Evolutionary conservation across 1,140 invertebrate genomes (phyloP).

Genomic region (Heliothis subflexa): DNA sequence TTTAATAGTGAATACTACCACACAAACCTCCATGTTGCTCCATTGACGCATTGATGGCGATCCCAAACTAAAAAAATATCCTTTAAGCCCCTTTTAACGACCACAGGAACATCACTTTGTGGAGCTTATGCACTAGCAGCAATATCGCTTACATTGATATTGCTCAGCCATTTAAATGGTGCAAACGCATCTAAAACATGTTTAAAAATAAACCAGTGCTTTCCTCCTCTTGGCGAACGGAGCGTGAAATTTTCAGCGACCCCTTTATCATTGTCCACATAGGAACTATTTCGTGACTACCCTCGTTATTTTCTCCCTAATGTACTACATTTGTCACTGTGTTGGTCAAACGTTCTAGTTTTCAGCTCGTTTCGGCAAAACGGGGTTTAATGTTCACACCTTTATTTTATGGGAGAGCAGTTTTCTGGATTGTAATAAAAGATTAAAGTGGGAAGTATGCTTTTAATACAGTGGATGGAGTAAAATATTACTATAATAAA

Average conservation of each 20-base stretch:
- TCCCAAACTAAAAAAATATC: too few species aligned
- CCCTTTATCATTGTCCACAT: constrained; percentile 43
- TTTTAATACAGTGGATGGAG: neutral
- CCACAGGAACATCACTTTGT: neutral
- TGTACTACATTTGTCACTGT: constrained; percentile 45
- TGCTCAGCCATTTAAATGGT: neutral
- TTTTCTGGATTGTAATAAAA: neutral
- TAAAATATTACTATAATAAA: neutral
- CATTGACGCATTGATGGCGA: too few species aligned
- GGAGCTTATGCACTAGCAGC: neutral
- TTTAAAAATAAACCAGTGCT: constrained; percentile 20
- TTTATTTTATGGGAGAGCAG: constrained; percentile 19
- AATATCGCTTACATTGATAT: neutral
- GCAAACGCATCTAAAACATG: constrained; percentile 4
- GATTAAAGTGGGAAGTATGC: neutral
- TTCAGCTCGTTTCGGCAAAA: constrained; percentile 35
- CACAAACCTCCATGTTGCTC: too few species aligned
- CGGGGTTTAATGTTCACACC: constrained; percentile 34
- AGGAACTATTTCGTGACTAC: constrained; percentile 45
- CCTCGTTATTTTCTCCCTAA: constrained; percentile 40
- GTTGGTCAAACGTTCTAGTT: constrained; percentile 44
- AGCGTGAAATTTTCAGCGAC: constrained; percentile 37
- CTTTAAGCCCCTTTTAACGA: too few species aligned
- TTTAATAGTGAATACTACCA: too few species aligned
- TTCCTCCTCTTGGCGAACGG: neutral